Evolutionary conservation across 2,797 vertebrate genomes (phyloP).

Genomic region (Australoheros facetus): DNA sequence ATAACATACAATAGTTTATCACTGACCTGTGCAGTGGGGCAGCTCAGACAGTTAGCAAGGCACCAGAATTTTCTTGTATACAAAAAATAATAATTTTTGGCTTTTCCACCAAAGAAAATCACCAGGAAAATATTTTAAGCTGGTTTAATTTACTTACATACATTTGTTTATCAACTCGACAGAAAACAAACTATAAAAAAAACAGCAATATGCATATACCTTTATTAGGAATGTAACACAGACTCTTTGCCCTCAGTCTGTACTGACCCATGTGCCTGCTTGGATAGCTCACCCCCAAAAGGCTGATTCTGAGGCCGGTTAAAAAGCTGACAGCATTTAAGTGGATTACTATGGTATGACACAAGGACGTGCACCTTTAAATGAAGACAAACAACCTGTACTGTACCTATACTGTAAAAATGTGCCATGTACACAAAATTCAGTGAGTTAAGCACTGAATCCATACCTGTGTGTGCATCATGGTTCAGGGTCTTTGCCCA

Average conservation of each 20-base stretch:
- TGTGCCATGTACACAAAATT: accelerated
- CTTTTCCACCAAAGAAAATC: not conserved
- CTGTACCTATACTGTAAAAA: accelerated
- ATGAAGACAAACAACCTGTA: not conserved
- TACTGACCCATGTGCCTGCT: no score
- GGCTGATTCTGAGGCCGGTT: not conserved
- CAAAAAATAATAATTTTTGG: not conserved
- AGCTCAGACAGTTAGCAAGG: not conserved
- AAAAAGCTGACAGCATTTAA: not conserved
- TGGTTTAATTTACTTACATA: no score
- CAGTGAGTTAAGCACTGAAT: not conserved
- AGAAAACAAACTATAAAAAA: no score
- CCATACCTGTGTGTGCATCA: not conserved
- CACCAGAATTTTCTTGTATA: not conserved
- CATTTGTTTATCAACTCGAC: no score
- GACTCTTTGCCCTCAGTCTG: not conserved
- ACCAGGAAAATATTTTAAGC: no score
- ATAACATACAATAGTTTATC: not conserved
- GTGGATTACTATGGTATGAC: not conserved
- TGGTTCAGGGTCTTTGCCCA: no score
- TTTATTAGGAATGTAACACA: not conserved
- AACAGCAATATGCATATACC: not conserved
- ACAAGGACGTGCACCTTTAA: not conserved
- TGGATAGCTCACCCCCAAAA: no score
- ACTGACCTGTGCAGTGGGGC: not conserved